phyloP scores from a whole-genome alignment of 2,888 invertebrate species.

The Protodeltote pygarga region DNA sequence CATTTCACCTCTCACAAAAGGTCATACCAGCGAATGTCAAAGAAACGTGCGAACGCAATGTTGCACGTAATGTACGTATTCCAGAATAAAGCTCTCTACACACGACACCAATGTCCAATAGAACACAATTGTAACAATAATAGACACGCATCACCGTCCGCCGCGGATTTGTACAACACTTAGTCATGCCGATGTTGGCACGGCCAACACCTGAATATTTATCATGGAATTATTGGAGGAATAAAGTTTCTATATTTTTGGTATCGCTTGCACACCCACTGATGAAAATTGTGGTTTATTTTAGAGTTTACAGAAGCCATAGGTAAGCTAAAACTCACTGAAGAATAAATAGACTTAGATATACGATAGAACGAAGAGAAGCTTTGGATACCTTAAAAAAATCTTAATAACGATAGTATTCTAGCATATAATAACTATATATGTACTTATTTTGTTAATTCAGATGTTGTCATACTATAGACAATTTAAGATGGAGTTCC shows the following conservation, averaged over 20 bases:
- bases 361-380: no score
- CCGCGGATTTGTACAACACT: slow-evolving; percentile 37
- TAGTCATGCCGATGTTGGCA: slow-evolving; percentile 48
- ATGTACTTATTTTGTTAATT: no score
- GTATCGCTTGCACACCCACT: no score
- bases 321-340: no score
- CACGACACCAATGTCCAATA: slow-evolving; percentile 61
- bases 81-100: slow-evolving; percentile 52
- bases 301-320: no score
- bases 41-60: slow-evolving; percentile 20
- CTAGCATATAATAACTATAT: no score
- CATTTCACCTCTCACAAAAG: slow-evolving; percentile 14
- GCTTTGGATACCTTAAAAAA: no score
- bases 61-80: slow-evolving; percentile 38
- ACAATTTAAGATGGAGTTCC: no score
- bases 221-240: slow-evolving; percentile 47
- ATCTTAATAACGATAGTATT: no score
- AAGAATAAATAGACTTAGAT: no score
- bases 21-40: slow-evolving; percentile 37
- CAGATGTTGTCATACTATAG: no score
- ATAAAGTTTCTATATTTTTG: slow-evolving; percentile 17
- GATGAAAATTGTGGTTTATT: no score
- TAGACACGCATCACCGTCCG: slow-evolving; percentile 51
- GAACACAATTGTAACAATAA: slow-evolving; percentile 53
- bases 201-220: slow-evolving; percentile 48